Evolutionary conservation across 2,888 invertebrate species (phyloP).

Genomic region (Euzophera pinguis): DNA sequence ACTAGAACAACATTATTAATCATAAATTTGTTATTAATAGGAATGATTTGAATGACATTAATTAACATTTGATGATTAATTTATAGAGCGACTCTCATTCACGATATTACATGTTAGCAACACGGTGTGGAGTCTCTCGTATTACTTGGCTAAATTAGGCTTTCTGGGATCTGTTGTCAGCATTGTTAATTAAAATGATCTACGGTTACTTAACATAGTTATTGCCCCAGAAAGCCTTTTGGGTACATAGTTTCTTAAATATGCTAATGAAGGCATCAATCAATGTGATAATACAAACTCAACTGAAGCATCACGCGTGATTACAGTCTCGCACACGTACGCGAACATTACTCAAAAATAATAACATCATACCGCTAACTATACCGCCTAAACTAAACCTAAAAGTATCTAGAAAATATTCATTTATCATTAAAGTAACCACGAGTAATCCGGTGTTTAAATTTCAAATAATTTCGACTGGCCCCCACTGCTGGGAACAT

Average conservation of each 20-base stretch:
- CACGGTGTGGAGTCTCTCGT: constrained; percentile 33
- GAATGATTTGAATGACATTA: constrained; percentile 70
- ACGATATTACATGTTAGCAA: constrained; percentile 39
- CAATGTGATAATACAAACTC: constrained; percentile 49
- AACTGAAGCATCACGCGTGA: constrained; percentile 57
- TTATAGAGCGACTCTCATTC: constrained; percentile 36
- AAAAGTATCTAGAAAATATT: constrained; percentile 53
- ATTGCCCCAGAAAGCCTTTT: constrained; percentile 33
- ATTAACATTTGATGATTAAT: constrained; percentile 47
- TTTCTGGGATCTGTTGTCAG: constrained; percentile 20
- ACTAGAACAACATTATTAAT: constrained; percentile 51
- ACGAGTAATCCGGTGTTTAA: constrained; percentile 29
- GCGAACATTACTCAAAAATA: constrained; percentile 51
- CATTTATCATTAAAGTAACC: constrained; percentile 28
- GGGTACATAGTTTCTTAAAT: constrained; percentile 33
- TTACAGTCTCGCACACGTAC: constrained; percentile 49
- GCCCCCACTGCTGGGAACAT: constrained; percentile 34
- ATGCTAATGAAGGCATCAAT: constrained; percentile 68
- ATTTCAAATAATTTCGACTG: constrained; percentile 40
- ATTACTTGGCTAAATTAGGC: constrained; percentile 22
- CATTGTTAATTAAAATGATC: constrained; percentile 26
- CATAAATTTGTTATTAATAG: constrained; percentile 53
- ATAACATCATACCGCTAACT: constrained; percentile 47
- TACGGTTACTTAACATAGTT: constrained; percentile 23
- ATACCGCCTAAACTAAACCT: constrained; percentile 66